phyloP scores from a whole-genome alignment of 2,113 vertebrate genomes.

The Megaceryle torquata region DNA sequence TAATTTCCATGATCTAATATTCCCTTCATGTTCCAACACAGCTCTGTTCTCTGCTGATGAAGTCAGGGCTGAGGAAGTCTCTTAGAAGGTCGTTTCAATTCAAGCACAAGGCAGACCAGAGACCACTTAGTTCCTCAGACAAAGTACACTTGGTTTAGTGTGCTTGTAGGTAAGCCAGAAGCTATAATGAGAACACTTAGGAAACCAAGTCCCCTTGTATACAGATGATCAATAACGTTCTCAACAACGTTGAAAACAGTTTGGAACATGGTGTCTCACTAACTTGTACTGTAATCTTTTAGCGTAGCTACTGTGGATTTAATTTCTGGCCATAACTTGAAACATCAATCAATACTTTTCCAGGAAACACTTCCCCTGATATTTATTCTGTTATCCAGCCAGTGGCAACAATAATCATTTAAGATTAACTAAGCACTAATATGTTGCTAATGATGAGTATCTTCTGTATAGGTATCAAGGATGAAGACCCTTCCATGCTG shows the following conservation, averaged over 20 bases:
- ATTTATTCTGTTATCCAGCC: constrained; percentile 1
- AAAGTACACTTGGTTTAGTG: not conserved
- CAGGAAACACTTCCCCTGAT: not conserved
- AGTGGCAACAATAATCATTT: not conserved
- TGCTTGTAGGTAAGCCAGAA: constrained; percentile 11
- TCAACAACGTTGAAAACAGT: not conserved
- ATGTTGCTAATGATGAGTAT: not conserved
- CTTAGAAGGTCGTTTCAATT: not conserved
- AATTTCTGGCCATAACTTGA: not conserved
- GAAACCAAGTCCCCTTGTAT: constrained; percentile 10
- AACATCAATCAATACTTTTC: constrained; percentile 15
- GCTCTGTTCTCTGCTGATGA: not conserved
- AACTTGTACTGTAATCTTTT: not conserved
- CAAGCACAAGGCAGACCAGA: constrained; percentile 11
- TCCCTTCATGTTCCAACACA: constrained; percentile 23
- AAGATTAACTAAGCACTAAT: not conserved
- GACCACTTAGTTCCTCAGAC: not conserved
- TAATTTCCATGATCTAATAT: constrained; percentile 53
- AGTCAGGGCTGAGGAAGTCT: not conserved
- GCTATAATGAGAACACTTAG: not conserved
- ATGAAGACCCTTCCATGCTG: not conserved
- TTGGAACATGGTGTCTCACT: not conserved
- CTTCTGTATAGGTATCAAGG: not conserved
- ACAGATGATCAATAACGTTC: constrained; percentile 25
- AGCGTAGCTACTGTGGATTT: not conserved